Evolutionary conservation across 2,888 invertebrate genomes (phyloP).

Genomic region (Brachynemurus nebulosus): DNA sequence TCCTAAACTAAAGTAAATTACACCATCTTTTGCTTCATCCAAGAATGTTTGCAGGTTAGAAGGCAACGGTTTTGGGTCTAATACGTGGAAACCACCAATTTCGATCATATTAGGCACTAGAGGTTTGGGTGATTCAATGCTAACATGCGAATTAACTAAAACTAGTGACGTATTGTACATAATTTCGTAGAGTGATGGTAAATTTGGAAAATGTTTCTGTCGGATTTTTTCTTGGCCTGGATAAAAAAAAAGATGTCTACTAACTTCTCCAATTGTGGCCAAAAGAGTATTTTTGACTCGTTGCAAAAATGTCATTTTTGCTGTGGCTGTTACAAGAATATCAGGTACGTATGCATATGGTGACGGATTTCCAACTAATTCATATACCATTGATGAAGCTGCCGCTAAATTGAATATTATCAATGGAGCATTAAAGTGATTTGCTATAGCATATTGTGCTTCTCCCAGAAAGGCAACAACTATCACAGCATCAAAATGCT

Average conservation of each 20-base stretch:
- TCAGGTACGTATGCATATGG: constrained; percentile 18
- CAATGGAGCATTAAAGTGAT: constrained; percentile 20
- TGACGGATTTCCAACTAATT: constrained; percentile 21
- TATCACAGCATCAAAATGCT: constrained; percentile 24
- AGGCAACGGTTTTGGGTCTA: constrained; percentile 8
- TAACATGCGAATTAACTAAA: constrained; percentile 23
- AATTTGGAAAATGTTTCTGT: constrained; percentile 21
- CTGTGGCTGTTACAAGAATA: constrained; percentile 12
- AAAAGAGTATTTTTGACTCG: constrained; percentile 20
- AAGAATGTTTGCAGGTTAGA: constrained; percentile 23
- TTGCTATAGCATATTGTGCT: constrained; percentile 19
- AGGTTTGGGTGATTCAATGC: constrained; percentile 23
- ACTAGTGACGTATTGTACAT: constrained; percentile 21
- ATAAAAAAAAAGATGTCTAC: background rate
- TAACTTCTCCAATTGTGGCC: constrained; percentile 22
- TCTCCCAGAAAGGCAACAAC: constrained; percentile 23
- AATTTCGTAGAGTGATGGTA: constrained; percentile 8
- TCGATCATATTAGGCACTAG: constrained; percentile 25
- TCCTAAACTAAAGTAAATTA: constrained; percentile 28
- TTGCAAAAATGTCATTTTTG: constrained; percentile 20
- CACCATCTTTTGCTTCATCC: constrained; percentile 25
- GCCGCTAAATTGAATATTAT: constrained; percentile 19
- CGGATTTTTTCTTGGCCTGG: constrained; percentile 3
- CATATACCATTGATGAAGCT: constrained; percentile 18
- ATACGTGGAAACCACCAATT: constrained; percentile 25